A percentile compares a stretch with the other conserved stretches of the same genome.
Evolutionary conservation across 2,797 vertebrate genomes (phyloP).

Genomic region (Gallinago nigripennis): DNA sequence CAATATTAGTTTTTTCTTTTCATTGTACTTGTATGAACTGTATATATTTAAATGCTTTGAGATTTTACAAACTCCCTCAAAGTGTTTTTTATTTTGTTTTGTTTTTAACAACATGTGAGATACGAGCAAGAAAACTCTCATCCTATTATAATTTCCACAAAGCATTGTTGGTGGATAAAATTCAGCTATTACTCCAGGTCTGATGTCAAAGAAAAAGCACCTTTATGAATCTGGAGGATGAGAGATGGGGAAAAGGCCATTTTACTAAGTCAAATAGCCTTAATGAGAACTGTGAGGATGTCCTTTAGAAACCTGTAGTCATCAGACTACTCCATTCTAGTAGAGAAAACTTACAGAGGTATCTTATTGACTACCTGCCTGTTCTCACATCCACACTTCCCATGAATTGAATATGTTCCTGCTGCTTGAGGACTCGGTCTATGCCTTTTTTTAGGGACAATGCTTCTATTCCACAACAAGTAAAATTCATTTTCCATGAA

Average conservation of each 20-base stretch:
- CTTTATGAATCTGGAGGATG: neutral
- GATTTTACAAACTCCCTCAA: neutral
- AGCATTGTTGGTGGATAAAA: neutral
- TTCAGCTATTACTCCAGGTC: neutral
- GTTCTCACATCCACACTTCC: accelerated
- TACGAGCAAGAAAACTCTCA: neutral
- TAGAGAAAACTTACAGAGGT: neutral
- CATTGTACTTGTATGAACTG: accelerated
- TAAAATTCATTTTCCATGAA: neutral
- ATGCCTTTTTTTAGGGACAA: neutral
- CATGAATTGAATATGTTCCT: neutral
- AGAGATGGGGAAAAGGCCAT: neutral
- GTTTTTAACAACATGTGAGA: neutral
- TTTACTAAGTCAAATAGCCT: neutral
- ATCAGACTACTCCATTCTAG: neutral
- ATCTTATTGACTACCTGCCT: accelerated
- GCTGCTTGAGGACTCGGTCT: neutral
- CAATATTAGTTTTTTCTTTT: neutral
- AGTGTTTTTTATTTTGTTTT: neutral
- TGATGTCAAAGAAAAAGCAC: neutral
- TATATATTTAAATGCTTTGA: neutral
- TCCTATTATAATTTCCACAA: neutral
- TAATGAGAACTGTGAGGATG: neutral
- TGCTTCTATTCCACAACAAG: neutral
- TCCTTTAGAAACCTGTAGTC: neutral